Base-by-base conservation (phyloP, 2,113 vertebrate genomes). In the Clarias batrachus region DNA sequence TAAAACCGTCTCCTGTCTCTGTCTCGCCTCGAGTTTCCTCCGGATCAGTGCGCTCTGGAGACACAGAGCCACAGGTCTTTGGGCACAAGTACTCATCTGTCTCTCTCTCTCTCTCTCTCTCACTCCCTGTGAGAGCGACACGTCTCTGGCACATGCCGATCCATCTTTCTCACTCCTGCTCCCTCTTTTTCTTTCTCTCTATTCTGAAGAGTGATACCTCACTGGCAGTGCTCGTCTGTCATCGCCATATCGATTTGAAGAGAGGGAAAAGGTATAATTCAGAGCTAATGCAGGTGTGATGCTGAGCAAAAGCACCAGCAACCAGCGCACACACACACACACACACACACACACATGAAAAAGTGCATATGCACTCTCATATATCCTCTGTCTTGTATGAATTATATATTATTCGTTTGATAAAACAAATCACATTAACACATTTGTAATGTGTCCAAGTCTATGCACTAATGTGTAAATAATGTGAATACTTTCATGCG, bases 261-360 rank as follows among this genome's bases (percentile, higher is more conserved):
- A 88, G 85, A 92, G 84, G 90, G 83, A 92, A 65, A 91, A 91
- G 88, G 88, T 89, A 87, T 27, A 89, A 90, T 86, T 90, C 87
- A 83, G 82, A 84, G 87, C 87, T 90, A 88, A 92, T 92, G 89
- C 87, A 89, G 89, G 79, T 87, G 88, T 78, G 87, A 91, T 89
- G 90, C 89, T 87, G 85, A 88, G 84, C 82, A 88, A 76, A 86
- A 85, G 79, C 23, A 82, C 54, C 70, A 30, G 23, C 4, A 70
- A 52, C 27, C 17, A 57, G 11, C 85, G 60, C 78, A 52, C 78
- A 73, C 59, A 81, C 54, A 88, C 71, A 27, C 78, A 52, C 78
- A 73, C 59, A 81, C 54, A 88, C 71, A 27, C 52, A 70, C 52
- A 30, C 27, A 57, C n/a, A 79, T n/a, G 78, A 80, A 23, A 13